These are phyloP conservation scores for Drosophila yakuba DNA, from an alignment of 1,140 invertebrate genomes.

Conservation along the genomic window DNA sequence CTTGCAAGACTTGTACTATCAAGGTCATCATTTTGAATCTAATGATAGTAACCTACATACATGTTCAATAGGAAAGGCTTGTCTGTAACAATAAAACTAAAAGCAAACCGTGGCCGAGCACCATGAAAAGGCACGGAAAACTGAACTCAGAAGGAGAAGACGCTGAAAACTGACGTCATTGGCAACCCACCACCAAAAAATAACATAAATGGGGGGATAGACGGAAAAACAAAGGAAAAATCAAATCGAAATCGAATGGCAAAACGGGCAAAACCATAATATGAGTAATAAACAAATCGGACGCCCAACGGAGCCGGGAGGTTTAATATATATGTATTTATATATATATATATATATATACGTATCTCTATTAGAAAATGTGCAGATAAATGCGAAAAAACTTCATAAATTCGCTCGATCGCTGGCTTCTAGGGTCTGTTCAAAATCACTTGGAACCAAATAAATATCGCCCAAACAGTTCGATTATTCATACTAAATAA, in stretches of 20 bases:
- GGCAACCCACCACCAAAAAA: conserved; percentile 27
- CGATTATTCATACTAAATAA: conserved; percentile 39
- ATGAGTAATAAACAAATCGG: conserved; percentile 50
- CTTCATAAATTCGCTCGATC: conserved; percentile 35
- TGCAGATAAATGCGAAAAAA: conserved; percentile 10
- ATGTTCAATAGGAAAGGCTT: not conserved
- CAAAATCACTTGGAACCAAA: conserved; percentile 73
- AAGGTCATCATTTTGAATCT: not conserved
- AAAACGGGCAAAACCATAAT: conserved; percentile 16
- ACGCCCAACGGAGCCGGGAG: conserved; percentile 20
- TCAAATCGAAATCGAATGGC: conserved; percentile 22
- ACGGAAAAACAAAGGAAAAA: conserved; percentile 12
- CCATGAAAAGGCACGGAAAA: conserved; percentile 28
- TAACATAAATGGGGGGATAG: conserved; percentile 12
- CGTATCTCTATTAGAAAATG: not conserved
- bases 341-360: not conserved
- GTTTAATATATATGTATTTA: conserved; percentile 4
- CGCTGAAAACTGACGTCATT: conserved; percentile 34
- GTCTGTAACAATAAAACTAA: conserved; percentile 17
- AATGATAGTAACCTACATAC: too few species aligned
- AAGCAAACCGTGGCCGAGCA: conserved; percentile 18
- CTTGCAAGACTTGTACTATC: too few species aligned
- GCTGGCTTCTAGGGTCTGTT: conserved; percentile 45
- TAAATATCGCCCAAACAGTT: conserved; percentile 56
- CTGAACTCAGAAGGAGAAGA: conserved; percentile 9